Percentiles rank a stretch among this genome's conserved stretches.
These are phyloP conservation scores for Napeogenes inachia DNA, from an alignment of 2,888 invertebrate genomes.

Conservation along the genomic window DNA sequence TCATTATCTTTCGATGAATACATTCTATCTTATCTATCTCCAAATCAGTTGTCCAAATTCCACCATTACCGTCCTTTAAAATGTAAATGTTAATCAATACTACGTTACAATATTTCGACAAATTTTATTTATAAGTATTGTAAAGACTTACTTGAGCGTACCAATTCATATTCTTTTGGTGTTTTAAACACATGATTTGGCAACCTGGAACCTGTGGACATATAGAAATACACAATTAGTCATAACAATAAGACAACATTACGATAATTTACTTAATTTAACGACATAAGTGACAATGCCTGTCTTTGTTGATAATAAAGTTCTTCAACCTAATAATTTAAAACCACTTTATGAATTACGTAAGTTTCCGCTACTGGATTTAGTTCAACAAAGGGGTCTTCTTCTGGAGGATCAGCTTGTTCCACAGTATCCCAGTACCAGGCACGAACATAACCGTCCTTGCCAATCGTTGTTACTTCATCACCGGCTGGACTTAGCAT, in stretches of 20 bases:
- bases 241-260: not conserved
- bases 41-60: conserved; percentile 77
- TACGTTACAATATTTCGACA: not conserved
- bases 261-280: not conserved
- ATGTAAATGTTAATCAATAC: not conserved
- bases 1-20: conserved; percentile 70
- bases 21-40: conserved; percentile 68
- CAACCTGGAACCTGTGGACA: conserved; percentile 61
- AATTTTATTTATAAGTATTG: conserved; percentile 5
- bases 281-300: no score
- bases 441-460: conserved; percentile 87
- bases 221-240: not conserved
- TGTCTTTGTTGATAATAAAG: no score
- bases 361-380: conserved; percentile 92
- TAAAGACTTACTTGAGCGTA: conserved; percentile 84
- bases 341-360: conserved; percentile 41
- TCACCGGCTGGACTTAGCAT: conserved; percentile 66
- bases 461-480: conserved; percentile 74
- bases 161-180: conserved; percentile 76
- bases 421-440: conserved; percentile 97
- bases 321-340: no score
- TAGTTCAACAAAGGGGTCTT: conserved; percentile 86
- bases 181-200: conserved; percentile 67
- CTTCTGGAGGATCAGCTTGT: conserved; percentile 88
- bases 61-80: conserved; percentile 88